A percentile compares a stretch with the other conserved stretches of the same genome.
phyloP scores from a whole-genome alignment of 2,797 vertebrate genomes.

The Leontocebus nigricollis region DNA sequence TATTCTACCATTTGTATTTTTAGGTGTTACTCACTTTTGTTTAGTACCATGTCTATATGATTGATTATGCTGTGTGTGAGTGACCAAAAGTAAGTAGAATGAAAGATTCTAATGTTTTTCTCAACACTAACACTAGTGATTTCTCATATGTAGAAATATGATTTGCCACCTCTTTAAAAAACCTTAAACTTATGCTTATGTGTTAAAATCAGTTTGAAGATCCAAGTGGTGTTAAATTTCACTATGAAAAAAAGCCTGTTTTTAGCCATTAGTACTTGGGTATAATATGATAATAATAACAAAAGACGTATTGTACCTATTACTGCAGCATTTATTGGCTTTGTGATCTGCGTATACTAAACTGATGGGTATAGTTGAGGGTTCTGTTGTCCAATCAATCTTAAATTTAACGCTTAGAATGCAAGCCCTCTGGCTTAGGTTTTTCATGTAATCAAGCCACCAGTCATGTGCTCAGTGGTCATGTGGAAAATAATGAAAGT shows the following conservation, averaged over 20 bases:
- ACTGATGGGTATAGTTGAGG: background rate
- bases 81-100: background rate
- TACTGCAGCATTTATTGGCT: background rate
- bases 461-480: background rate
- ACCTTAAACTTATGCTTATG: background rate
- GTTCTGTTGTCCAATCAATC: background rate
- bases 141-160: background rate
- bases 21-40: background rate
- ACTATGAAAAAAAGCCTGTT: background rate
- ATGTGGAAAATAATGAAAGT: background rate
- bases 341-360: background rate
- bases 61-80: background rate
- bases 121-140: background rate
- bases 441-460: background rate
- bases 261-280: background rate
- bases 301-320: background rate
- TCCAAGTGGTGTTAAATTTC: background rate
- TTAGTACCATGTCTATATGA: background rate
- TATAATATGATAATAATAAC: background rate
- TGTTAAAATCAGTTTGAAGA: background rate
- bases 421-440: background rate
- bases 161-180: background rate
- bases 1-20: background rate
- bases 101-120: background rate
- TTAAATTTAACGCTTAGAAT: background rate